These are phyloP conservation scores for Scaptomyza hsui DNA, from an alignment of 1,140 invertebrate genomes.

Conservation along the genomic window DNA sequence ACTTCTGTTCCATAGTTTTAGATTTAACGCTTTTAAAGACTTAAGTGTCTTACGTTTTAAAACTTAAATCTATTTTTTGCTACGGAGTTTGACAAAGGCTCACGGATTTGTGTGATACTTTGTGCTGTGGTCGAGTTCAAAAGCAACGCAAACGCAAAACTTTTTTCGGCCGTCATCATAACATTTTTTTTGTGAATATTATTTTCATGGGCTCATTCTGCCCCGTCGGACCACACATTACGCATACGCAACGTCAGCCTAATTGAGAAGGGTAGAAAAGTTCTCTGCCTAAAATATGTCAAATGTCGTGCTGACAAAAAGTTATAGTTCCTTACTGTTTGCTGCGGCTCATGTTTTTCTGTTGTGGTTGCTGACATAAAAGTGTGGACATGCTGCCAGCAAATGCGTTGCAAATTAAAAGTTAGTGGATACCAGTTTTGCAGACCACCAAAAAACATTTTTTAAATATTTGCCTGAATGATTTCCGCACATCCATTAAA, in stretches of 20 bases:
- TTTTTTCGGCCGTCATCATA: conserved; percentile 55
- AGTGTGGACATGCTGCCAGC: conserved; percentile 35
- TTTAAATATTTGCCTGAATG: conserved; percentile 19
- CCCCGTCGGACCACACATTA: conserved; percentile 55
- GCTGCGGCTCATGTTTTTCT: conserved; percentile 26
- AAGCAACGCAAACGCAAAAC: conserved; percentile 53
- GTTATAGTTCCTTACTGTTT: conserved; percentile 21
- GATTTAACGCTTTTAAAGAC: conserved; percentile 7
- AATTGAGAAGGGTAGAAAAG: conserved; percentile 78
- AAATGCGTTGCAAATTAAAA: conserved; percentile 49
- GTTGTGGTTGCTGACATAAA: conserved; percentile 49
- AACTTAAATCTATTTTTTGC: conserved; percentile 5
- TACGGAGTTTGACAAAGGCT: conserved; percentile 40
- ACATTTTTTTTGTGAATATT: conserved; percentile 49
- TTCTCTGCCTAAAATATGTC: conserved; percentile 73
- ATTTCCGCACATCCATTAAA: conserved; percentile 3
- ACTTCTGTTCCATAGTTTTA: background rate
- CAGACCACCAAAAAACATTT: conserved; percentile 27
- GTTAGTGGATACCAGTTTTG: conserved; percentile 19
- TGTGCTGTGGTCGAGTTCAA: conserved; percentile 56
- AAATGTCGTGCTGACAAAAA: conserved; percentile 64
- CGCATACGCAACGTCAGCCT: conserved; percentile 76
- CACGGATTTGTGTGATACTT: conserved; percentile 8
- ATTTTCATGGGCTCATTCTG: conserved; percentile 19
- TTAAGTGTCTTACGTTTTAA: conserved; percentile 2